Conservation (phyloP, 2,113 vertebrate species). For the Puma concolor region DNA sequence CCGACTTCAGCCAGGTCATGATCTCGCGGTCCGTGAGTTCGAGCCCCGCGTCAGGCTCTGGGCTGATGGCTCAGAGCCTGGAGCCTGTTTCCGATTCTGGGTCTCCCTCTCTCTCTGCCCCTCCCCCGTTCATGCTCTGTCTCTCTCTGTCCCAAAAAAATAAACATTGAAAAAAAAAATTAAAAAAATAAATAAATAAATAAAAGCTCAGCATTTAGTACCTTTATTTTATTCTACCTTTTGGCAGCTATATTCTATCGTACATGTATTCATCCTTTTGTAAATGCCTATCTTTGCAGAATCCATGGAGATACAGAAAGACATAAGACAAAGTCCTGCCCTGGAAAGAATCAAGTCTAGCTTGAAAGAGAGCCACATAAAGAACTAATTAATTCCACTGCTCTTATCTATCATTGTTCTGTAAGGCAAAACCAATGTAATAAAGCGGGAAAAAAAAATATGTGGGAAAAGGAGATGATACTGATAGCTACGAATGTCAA, state of each 20-base stretch:
- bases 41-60: no score
- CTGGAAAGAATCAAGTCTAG: conserved; percentile 43
- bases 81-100: no score
- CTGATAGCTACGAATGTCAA: neutral
- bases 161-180: no score
- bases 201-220: neutral
- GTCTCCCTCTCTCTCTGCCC: no score
- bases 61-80: no score
- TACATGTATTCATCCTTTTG: neutral
- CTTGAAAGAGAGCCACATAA: neutral
- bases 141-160: no score
- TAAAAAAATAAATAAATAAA: no score
- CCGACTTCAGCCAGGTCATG: no score
- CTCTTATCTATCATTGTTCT: neutral
- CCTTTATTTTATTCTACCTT: neutral
- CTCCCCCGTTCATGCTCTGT: no score
- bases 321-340: neutral
- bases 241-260: neutral
- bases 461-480: neutral
- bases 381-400: neutral
- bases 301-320: neutral
- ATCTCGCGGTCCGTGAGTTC: no score
- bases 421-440: neutral
- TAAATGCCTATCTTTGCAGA: neutral
- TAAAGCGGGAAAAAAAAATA: conserved; percentile 41